phyloP scores from a whole-genome alignment of 64 coral and sea anemone species.

The Stichodactyla helianthus region DNA sequence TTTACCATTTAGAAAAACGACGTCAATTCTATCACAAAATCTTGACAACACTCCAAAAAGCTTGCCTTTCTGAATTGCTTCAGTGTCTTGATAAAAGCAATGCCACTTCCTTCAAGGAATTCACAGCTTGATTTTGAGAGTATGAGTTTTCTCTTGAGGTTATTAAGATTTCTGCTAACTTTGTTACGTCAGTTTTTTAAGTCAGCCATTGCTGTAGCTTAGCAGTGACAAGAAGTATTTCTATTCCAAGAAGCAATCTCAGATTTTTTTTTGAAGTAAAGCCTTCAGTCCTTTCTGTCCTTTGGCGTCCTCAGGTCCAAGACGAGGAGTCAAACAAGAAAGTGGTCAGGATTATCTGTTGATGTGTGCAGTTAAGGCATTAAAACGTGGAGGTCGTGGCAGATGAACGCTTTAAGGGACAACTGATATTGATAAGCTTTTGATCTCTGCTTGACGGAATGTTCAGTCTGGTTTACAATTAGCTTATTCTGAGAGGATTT shows the following conservation, averaged over 20 bases:
- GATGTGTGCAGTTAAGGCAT: conserved; percentile 26
- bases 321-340: conserved; percentile 1
- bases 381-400: conserved; percentile 18
- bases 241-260: neutral
- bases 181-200: neutral
- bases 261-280: neutral
- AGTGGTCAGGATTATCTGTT: conserved; percentile 25
- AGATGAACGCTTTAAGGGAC: conserved; percentile 25
- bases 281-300: neutral
- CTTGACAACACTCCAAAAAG: neutral
- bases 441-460: conserved; percentile 25
- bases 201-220: neutral
- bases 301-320: conserved; percentile 13
- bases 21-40: neutral
- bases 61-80: neutral
- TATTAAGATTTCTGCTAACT: neutral
- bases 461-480: conserved; percentile 28
- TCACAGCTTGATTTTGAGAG: neutral
- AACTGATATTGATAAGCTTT: conserved; percentile 31
- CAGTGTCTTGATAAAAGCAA: neutral
- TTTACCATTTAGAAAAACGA: neutral
- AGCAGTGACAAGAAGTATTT: neutral
- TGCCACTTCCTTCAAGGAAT: conserved; percentile 11
- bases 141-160: neutral
- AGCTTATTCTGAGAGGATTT: conserved; percentile 25